Percentiles rank a stretch among this genome's conserved stretches.
phyloP scores from a whole-genome alignment of 2,888 invertebrate genomes.

The Plagodis dolabraria region DNA sequence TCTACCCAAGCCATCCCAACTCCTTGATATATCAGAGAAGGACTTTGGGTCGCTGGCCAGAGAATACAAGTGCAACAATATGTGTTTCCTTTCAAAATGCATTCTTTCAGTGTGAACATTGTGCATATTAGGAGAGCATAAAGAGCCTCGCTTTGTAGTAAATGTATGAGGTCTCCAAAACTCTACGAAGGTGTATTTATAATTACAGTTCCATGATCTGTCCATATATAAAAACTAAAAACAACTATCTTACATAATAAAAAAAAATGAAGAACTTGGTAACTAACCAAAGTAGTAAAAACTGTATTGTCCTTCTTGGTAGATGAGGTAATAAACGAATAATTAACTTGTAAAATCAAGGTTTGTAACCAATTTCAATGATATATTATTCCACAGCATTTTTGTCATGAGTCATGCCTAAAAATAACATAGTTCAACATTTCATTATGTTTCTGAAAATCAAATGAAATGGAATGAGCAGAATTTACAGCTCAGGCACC shows the following conservation, averaged over 20 bases:
- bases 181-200: no score
- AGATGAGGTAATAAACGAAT: slow-evolving; percentile 7
- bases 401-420: slow-evolving; percentile 17
- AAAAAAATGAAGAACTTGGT: not conserved
- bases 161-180: no score
- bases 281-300: not conserved
- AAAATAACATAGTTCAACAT: slow-evolving; percentile 23
- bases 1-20: no score
- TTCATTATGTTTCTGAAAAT: not conserved
- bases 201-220: no score
- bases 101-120: no score
- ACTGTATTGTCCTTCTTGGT: not conserved
- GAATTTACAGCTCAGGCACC: slow-evolving; percentile 19
- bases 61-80: no score
- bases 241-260: not conserved
- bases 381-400: slow-evolving; percentile 1
- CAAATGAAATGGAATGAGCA: slow-evolving; percentile 11
- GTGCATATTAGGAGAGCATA: no score
- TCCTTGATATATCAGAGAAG: no score
- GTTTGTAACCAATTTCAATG: slow-evolving; percentile 6
- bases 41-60: no score
- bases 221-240: no score
- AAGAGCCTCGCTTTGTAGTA: no score
- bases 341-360: slow-evolving; percentile 12
- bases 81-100: no score